Evolutionary conservation across 2,113 vertebrate species (phyloP).

Genomic region (Lasiurus borealis): DNA sequence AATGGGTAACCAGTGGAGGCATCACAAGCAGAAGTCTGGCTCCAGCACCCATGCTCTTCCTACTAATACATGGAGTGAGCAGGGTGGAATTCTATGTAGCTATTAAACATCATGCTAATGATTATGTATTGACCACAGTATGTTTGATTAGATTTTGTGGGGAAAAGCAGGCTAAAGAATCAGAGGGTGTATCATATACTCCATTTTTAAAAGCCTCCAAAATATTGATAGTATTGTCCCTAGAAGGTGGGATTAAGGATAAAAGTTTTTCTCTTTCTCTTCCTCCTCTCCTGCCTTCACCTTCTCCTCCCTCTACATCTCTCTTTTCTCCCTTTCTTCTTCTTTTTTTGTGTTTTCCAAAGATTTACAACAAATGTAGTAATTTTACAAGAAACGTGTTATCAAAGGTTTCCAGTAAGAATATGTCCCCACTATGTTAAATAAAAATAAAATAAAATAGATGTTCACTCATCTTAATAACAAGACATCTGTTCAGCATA

Average conservation of each 20-base stretch:
- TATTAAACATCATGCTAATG: neutral
- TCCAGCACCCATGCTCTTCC: neutral
- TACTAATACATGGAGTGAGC: rapidly evolving
- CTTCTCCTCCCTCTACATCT: neutral
- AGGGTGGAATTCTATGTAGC: neutral
- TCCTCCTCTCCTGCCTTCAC: neutral
- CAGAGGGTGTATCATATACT: neutral
- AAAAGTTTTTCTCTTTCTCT: neutral
- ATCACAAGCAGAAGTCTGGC: neutral
- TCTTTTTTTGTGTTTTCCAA: conserved; percentile 38
- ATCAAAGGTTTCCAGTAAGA: neutral
- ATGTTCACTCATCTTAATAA: neutral
- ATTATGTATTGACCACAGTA: neutral
- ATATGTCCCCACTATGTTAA: neutral
- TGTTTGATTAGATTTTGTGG: neutral
- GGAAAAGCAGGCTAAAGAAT: neutral
- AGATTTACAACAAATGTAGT: neutral
- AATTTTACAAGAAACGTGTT: neutral
- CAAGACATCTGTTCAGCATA: neutral
- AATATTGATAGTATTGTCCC: neutral
- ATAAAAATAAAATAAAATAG: neutral
- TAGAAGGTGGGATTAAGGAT: neutral
- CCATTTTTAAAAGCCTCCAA: neutral
- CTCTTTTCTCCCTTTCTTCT: neutral
- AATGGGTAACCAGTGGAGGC: too few species aligned